These are phyloP conservation scores for Sylvilagus floridanus DNA, from an alignment of 2,797 vertebrate species.

Conservation along the genomic window DNA sequence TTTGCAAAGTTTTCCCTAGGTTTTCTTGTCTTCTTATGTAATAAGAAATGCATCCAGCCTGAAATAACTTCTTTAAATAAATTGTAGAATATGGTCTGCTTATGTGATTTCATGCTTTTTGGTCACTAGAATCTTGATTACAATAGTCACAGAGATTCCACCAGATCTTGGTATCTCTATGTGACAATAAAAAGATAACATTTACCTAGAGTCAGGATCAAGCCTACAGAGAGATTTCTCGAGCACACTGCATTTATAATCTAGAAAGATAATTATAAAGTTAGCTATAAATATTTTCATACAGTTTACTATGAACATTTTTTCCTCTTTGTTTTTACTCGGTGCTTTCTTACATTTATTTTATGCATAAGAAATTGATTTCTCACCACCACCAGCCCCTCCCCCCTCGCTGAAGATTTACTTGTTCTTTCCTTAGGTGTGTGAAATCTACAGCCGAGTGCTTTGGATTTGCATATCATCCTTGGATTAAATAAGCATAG, in stretches of 20 bases:
- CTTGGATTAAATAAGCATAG: not conserved
- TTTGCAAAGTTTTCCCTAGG: slow-evolving; percentile 36
- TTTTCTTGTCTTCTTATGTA: slow-evolving; percentile 44
- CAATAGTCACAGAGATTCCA: not conserved
- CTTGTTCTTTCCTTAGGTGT: not conserved
- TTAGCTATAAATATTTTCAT: not conserved
- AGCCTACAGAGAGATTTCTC: not conserved
- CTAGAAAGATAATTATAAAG: not conserved
- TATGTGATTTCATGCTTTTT: not conserved
- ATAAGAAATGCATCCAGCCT: slow-evolving; percentile 35
- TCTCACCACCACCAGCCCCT: not conserved
- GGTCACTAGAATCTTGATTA: not conserved
- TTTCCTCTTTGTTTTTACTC: not conserved
- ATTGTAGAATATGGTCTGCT: not conserved
- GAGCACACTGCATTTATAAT: not conserved
- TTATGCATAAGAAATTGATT: not conserved
- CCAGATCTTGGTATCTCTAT: not conserved
- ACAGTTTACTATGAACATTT: not conserved
- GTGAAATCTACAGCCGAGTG: not conserved
- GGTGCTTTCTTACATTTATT: not conserved
- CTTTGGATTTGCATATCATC: not conserved
- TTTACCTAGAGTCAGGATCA: not conserved
- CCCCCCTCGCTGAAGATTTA: not conserved
- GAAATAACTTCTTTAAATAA: slow-evolving; percentile 23
- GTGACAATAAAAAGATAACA: not conserved